Evolutionary conservation across 2,113 vertebrate genomes (phyloP).

Genomic region (Onychostruthus taczanowskii): DNA sequence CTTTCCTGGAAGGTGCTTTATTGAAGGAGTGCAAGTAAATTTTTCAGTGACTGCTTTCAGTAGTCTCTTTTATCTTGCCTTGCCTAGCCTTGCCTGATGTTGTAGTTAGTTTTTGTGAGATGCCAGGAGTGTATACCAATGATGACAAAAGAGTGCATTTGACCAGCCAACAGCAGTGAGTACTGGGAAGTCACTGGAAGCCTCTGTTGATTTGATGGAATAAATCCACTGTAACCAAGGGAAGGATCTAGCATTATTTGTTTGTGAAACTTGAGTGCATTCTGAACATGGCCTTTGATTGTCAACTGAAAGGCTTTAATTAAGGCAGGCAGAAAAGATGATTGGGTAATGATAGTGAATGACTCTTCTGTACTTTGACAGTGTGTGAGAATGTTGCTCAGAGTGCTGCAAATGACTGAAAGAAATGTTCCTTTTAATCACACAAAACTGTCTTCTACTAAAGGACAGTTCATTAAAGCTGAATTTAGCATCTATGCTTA

Average conservation of each 20-base stretch:
- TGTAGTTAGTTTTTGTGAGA: neutral
- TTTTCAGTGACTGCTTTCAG: neutral
- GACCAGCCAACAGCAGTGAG: neutral
- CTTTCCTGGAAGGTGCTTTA: neutral
- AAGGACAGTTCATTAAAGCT: neutral
- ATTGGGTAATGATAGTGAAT: neutral
- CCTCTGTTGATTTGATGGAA: neutral
- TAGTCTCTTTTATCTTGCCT: neutral
- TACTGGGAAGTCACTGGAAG: neutral
- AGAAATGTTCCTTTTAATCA: neutral
- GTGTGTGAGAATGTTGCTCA: neutral
- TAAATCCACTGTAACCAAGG: neutral
- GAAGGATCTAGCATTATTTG: neutral
- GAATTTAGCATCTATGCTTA: neutral
- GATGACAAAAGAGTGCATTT: neutral
- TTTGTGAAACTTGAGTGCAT: neutral
- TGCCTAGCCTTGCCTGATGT: neutral
- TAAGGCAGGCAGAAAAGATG: neutral
- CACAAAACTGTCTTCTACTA: neutral
- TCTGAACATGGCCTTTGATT: neutral
- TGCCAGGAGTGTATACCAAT: rapidly evolving
- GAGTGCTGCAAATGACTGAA: neutral
- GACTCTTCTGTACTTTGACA: neutral
- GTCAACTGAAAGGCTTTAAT: neutral
- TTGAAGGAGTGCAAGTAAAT: neutral